Base-by-base conservation (phyloP, 2,113 vertebrate species). In the Machaerirhynchus nigripectus region DNA sequence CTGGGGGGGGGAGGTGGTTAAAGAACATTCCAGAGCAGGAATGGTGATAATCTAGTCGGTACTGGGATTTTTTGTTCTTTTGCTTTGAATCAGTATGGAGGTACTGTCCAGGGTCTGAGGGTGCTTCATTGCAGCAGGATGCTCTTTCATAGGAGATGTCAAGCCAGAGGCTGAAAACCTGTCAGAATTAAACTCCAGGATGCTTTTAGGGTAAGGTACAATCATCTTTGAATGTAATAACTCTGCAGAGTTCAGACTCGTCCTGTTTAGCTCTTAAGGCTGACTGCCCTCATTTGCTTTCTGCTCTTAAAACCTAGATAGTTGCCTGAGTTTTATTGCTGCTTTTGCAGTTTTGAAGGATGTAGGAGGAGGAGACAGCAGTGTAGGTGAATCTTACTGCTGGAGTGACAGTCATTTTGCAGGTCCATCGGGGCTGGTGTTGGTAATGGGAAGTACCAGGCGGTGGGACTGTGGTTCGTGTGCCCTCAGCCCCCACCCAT, bases 401-500 rank as follows among this genome's bases (percentile, higher is more conserved):
- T 84, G 19, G 21, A 59, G 5, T 46, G 64, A 56, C 71, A 70
- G 23, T 35, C 2, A 1, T 91, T 74, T 75, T 63, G 64, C 33
- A 23, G 47, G 78, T 89, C 57, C 37, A 15, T 17, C 11, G 37
- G 60, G 18, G 46, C 40, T 76, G 42, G 7, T 28, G 30, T 12
- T 76, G 53, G 50, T 82, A 64, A 28, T 3, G 12, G 53, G 61
- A 77, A 86, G 68, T 55, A 31, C 30, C 33, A 37, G 63, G 40
- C 2, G 0, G 17, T 73, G 73, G 63, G 44, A 57, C 44, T 0
- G 0, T 2, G 23, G 67, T 57, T 68, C 0, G 1, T 7, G 9
- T 93, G 46, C 85, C 59, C 40, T 74, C 69, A 30, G 11, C 46
- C 31, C 76, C 76, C 23, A 56, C n/a, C 49, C 16, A 0, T 57